Percentiles rank a stretch among this genome's conserved stretches.
Conservation (phyloP, 2,113 vertebrate species). For the Lepus americanus region DNA sequence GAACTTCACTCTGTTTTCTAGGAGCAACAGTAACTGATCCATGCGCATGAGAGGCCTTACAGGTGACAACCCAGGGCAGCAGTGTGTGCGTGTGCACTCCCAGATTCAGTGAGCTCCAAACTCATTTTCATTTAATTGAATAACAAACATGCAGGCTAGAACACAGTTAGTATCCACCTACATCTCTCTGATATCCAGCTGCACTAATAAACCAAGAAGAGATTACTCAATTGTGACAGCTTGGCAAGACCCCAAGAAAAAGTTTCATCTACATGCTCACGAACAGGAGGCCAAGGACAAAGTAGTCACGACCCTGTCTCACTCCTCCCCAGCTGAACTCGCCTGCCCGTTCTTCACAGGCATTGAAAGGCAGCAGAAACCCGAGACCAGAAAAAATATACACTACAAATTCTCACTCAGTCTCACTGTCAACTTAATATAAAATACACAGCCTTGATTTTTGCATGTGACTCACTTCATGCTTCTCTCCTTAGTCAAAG, state of each 20-base stretch:
- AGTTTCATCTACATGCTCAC: background rate
- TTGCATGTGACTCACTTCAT: background rate
- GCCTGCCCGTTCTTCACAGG: background rate
- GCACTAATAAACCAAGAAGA: constrained; percentile 23
- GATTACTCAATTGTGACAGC: background rate
- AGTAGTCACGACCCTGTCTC: background rate
- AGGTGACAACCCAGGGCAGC: background rate
- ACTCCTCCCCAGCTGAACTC: background rate
- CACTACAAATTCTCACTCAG: background rate
- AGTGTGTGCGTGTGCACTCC: background rate
- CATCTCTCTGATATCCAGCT: background rate
- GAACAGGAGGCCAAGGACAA: background rate
- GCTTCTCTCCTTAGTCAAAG: constrained; percentile 32
- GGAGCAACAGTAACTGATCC: background rate
- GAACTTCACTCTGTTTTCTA: background rate
- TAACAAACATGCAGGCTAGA: background rate
- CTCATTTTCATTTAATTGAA: background rate
- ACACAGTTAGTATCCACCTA: background rate
- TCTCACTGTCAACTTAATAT: background rate
- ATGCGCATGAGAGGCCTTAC: background rate
- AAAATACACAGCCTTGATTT: background rate
- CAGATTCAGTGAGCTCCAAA: background rate
- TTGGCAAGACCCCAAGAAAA: background rate
- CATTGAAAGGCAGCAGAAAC: background rate
- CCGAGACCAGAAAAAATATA: background rate